A percentile compares a stretch with the other conserved stretches of the same genome.
phyloP scores from a whole-genome alignment of 23 tunicate genomes.

The Oikopleura vanhoeffeni region DNA sequence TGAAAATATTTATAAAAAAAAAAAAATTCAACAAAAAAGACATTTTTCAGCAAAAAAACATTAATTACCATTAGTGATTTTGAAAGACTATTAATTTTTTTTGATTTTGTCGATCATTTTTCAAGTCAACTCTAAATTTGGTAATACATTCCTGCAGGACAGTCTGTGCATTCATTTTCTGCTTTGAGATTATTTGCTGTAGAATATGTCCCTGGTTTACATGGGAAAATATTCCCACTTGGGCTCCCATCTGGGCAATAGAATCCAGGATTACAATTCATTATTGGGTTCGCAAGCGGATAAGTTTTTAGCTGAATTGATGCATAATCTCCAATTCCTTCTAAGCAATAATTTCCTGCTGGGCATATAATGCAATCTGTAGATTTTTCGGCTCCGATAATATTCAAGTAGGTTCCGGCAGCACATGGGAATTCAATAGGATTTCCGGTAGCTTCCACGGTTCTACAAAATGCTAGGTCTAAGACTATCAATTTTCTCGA shows the following conservation, averaged over 20 bases:
- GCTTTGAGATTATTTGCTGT: slow-evolving; percentile 16
- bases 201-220: slow-evolving; percentile 58
- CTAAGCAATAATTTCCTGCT: slow-evolving; percentile 50
- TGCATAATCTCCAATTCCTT: slow-evolving; percentile 26
- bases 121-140: too few relatives aligned
- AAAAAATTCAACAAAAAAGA: too few relatives aligned
- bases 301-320: slow-evolving; percentile 15
- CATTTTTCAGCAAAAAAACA: too few relatives aligned
- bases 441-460: background rate
- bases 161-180: background rate
- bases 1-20: too few relatives aligned
- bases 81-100: too few relatives aligned
- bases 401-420: slow-evolving; percentile 20
- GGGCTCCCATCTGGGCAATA: slow-evolving; percentile 35
- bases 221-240: slow-evolving; percentile 21
- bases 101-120: too few relatives aligned
- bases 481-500: too few relatives aligned
- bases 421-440: slow-evolving; percentile 49
- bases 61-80: too few relatives aligned
- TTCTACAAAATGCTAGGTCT: too few relatives aligned
- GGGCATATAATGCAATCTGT: slow-evolving; percentile 59
- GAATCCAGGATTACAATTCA: slow-evolving; percentile 20
- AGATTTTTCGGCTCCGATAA: slow-evolving; percentile 15
- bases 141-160: too few relatives aligned
- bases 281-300: background rate